Evolutionary conservation across 2,113 vertebrate species (phyloP).

Genomic region (Syrrhaptes paradoxus): DNA sequence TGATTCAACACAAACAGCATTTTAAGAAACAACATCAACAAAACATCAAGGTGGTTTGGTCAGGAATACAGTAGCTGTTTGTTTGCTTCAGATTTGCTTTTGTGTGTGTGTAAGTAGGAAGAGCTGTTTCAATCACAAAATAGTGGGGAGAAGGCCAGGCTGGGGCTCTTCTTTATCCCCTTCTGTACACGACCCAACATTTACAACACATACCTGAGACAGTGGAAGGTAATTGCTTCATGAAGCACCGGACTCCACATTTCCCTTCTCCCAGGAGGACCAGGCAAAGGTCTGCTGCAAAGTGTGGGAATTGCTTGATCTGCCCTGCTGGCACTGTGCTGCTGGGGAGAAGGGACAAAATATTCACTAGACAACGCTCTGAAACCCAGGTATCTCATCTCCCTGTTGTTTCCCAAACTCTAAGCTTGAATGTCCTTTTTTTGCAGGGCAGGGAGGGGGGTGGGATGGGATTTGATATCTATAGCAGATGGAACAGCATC

Average conservation of each 20-base stretch:
- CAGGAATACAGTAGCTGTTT: background rate
- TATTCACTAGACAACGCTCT: background rate
- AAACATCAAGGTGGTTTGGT: background rate
- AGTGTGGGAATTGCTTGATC: background rate
- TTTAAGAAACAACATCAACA: background rate
- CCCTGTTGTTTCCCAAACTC: background rate
- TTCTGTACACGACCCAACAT: background rate
- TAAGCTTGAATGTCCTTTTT: background rate
- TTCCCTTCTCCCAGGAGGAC: background rate
- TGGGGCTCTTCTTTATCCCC: background rate
- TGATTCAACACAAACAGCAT: background rate
- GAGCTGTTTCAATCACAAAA: background rate
- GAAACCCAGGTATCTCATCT: background rate
- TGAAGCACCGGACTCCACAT: background rate
- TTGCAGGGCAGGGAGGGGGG: background rate
- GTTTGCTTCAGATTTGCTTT: background rate
- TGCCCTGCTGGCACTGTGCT: background rate
- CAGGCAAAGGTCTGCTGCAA: background rate
- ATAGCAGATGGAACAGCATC: background rate
- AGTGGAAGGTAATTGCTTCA: background rate
- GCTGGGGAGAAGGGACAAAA: background rate
- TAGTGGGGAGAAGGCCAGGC: background rate
- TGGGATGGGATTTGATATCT: background rate
- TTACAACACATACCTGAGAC: background rate
- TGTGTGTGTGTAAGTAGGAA: background rate